These are phyloP conservation scores for Arrhopalites spinosus DNA, from an alignment of 2,888 invertebrate genomes.

Conservation along the genomic window DNA sequence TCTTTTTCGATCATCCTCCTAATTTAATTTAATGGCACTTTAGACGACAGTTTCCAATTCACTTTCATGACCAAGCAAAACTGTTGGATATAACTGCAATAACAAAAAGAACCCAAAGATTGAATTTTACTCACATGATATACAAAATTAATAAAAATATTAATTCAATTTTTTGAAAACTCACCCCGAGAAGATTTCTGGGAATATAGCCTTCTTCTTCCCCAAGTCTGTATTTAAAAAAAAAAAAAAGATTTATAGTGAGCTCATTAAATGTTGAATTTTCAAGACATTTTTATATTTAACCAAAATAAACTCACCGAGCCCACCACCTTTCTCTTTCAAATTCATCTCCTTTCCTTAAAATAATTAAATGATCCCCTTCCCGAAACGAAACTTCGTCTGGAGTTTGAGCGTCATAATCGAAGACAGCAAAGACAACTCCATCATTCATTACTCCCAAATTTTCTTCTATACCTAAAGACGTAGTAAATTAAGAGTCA, in stretches of 20 bases:
- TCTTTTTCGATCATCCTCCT: background rate
- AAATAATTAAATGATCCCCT: constrained; percentile 83
- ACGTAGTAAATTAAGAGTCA: background rate
- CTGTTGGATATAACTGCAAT: constrained; percentile 64
- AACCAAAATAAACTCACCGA: constrained; percentile 56
- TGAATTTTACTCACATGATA: background rate
- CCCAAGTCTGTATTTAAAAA: constrained; percentile 57
- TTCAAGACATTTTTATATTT: too few relatives aligned
- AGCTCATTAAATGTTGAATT: too few relatives aligned
- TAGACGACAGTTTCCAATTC: too few relatives aligned
- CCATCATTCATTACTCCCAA: constrained; percentile 93
- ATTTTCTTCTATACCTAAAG: constrained; percentile 92
- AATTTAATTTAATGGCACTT: constrained; percentile 23
- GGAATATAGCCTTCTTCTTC: constrained; percentile 90
- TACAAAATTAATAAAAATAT: constrained; percentile 6
- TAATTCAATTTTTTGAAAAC: constrained; percentile 58
- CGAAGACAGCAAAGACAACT: constrained; percentile 91
- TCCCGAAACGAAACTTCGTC: constrained; percentile 90
- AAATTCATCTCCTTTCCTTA: constrained; percentile 92
- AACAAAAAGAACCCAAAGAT: constrained; percentile 37
- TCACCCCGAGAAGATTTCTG: constrained; percentile 93
- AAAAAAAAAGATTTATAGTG: too few relatives aligned
- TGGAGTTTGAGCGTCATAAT: constrained; percentile 84
- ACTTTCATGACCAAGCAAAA: constrained; percentile 52
- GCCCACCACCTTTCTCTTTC: constrained; percentile 97